Percentiles rank a stretch among this genome's conserved stretches.
phyloP scores from a whole-genome alignment of 2,888 invertebrate genomes.

The Eupelmus urozonus region DNA sequence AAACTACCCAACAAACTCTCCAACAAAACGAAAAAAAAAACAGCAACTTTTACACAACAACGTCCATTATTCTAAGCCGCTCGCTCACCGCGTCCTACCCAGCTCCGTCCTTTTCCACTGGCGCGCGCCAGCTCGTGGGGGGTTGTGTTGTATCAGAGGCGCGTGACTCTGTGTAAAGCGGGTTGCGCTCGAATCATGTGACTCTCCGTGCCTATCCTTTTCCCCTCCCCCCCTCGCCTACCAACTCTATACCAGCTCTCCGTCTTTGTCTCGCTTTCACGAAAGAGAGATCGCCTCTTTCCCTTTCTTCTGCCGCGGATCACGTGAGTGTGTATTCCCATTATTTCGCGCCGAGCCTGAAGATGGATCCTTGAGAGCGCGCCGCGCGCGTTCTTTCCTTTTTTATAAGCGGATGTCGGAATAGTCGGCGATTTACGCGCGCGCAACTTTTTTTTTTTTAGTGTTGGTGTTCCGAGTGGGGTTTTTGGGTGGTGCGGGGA shows the following conservation, averaged over 20 bases:
- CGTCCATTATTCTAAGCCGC: too few species aligned
- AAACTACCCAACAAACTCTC: too few species aligned
- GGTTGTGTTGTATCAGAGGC: constrained; percentile 42
- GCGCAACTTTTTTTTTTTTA: too few species aligned
- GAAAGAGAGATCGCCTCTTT: constrained; percentile 38
- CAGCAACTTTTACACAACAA: too few species aligned
- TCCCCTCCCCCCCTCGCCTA: background rate
- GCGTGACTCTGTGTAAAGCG: constrained; percentile 43
- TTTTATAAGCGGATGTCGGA: too few species aligned
- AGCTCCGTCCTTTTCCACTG: constrained; percentile 42
- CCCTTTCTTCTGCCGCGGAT: constrained; percentile 23
- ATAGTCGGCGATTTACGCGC: too few species aligned
- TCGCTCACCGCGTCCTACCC: constrained; percentile 34
- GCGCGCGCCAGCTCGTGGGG: background rate
- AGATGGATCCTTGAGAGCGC: background rate
- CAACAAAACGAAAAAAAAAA: too few species aligned
- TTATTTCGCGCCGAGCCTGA: constrained; percentile 23
- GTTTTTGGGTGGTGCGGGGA: too few species aligned
- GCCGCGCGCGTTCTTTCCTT: too few species aligned
- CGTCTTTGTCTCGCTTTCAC: constrained; percentile 43
- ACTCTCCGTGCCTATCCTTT: constrained; percentile 8
- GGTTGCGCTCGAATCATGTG: constrained; percentile 41
- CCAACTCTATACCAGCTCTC: background rate
- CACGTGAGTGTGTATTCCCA: constrained; percentile 13
- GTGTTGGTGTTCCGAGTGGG: too few species aligned